Evolutionary conservation across 2,888 invertebrate genomes (phyloP), one percentile per base, ranked within the genome.

Genomic region (Oscheius onirici): DNA sequence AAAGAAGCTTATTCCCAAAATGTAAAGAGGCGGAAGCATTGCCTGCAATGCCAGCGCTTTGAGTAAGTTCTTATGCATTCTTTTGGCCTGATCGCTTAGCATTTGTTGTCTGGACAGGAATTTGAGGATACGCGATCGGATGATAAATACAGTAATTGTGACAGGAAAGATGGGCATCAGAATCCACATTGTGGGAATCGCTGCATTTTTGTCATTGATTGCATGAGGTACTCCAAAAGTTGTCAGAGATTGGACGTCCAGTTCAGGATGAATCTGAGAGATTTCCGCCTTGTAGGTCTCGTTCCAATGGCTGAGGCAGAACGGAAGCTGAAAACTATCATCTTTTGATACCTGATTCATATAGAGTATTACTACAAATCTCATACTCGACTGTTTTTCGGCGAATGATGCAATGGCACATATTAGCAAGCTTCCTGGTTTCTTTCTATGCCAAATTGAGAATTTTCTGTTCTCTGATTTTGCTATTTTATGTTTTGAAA

Each of bases 21-120:
- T 17, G 43, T 20, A 58, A 13, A 58, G 40, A n/a, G 58, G 58
- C 8, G 41, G 58, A 17, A 58, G 58, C 10, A 28, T 40, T 15
- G 58, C 41, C 13, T 58, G 58, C 17, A 58, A 17, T 10, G 43
- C 17, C 58, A 58, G 20, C 5, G 58, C 58, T 41, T 58, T 34
- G n/a, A 58, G 43, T 6, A 58, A 43, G 11, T 40, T 17, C 41
- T 41, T 40, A 13, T 58, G 58, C 17, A 58, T n/a, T 17, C 17
- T 40, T 3, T 41, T 40, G 20, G 5, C 41, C n/a, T n/a, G 17
- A 10, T 40, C 40, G 43, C 58, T 58, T n/a, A 58, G 2, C 20
- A 34, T 41, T 11, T 40, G 40, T 6, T 58, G 41, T 24, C 41
- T 40, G 17, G 58, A 58, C 20, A 58, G 20, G 20, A 58, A 41